Evolutionary conservation across 2,888 invertebrate species (phyloP).

Genomic region (Villa cingulata): DNA sequence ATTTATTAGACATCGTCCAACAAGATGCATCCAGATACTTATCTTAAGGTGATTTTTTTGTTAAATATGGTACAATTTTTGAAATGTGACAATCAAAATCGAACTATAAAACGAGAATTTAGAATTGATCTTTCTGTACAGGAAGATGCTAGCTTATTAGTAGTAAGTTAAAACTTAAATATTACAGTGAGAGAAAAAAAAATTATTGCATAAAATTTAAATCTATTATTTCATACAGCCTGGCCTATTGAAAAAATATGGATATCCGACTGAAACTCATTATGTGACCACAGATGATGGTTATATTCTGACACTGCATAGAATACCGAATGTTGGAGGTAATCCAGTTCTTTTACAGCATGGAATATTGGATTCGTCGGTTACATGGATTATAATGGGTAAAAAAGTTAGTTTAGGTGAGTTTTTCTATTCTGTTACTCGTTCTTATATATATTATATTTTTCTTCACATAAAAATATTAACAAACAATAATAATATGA

Average conservation of each 20-base stretch:
- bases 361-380: slow-evolving; percentile 58
- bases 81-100: too few relatives aligned
- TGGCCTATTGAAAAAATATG: slow-evolving; percentile 46
- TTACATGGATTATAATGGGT: slow-evolving; percentile 58
- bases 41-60: too few relatives aligned
- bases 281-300: slow-evolving; percentile 56
- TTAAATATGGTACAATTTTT: too few relatives aligned
- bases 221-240: slow-evolving; percentile 28
- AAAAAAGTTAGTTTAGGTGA: slow-evolving; percentile 52
- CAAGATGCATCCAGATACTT: too few relatives aligned
- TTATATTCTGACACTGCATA: slow-evolving; percentile 61
- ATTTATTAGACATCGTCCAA: too few relatives aligned
- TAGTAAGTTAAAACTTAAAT: neutral
- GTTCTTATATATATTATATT: too few relatives aligned
- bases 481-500: too few relatives aligned
- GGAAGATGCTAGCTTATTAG: neutral
- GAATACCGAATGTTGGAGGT: slow-evolving; percentile 47
- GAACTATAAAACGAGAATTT: too few relatives aligned
- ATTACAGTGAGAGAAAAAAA: too few relatives aligned
- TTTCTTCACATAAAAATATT: too few relatives aligned
- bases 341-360: slow-evolving; percentile 48
- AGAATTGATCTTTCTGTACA: neutral
- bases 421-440: too few relatives aligned
- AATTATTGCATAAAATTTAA: too few relatives aligned
- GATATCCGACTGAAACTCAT: slow-evolving; percentile 53